Percentiles rank a stretch among this genome's conserved stretches.
phyloP scores from a whole-genome alignment of 2,888 invertebrate species.

The Drosophila anceps region DNA sequence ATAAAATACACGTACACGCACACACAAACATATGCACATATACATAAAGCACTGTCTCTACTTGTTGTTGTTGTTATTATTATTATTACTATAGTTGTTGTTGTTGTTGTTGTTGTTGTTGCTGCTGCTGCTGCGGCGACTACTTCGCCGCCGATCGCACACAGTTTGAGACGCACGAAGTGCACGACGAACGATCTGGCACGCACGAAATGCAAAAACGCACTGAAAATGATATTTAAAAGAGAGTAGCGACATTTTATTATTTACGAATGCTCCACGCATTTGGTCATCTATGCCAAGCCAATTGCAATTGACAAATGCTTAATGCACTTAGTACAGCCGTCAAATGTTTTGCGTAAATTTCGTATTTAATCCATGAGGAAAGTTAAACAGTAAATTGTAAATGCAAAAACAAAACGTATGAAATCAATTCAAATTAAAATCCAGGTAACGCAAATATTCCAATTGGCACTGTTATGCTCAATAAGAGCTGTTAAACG shows the following conservation, averaged over 20 bases:
- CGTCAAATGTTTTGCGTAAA: background rate
- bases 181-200: conserved; percentile 65
- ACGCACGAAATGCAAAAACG: conserved; percentile 73
- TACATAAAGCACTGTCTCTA: conserved; percentile 21
- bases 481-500: conserved; percentile 17
- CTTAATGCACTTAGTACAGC: background rate
- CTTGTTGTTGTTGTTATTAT: conserved; percentile 20
- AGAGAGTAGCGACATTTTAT: conserved; percentile 62
- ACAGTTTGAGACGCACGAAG: conserved; percentile 47
- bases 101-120: conserved; percentile 13
- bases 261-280: conserved; percentile 62
- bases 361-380: conserved; percentile 7
- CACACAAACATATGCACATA: conserved; percentile 1
- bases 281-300: conserved; percentile 47
- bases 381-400: conserved; percentile 5
- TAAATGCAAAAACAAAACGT: conserved; percentile 9
- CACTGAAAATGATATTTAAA: conserved; percentile 67
- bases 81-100: conserved; percentile 20
- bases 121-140: conserved; percentile 10
- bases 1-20: conserved; percentile 30
- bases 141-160: conserved; percentile 18
- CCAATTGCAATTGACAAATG: conserved; percentile 38
- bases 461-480: conserved; percentile 49
- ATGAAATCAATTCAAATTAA: conserved; percentile 49
- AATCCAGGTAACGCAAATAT: conserved; percentile 51